Evolutionary conservation across 1,140 invertebrate species (phyloP).

Genomic region (Penaeus chinensis): DNA sequence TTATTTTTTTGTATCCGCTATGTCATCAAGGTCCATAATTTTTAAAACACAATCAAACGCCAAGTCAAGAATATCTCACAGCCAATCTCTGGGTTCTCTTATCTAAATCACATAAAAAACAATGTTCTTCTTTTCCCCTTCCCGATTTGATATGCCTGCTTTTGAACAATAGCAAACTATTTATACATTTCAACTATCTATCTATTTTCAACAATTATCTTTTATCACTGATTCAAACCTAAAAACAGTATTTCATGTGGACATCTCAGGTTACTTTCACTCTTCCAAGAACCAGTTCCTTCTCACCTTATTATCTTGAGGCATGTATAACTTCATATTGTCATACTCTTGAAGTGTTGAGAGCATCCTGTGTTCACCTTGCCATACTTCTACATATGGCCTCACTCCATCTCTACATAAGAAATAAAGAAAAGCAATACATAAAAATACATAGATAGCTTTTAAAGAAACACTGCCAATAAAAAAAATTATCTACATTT

Average conservation of each 20-base stretch:
- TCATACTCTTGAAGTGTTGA: conserved; percentile 90
- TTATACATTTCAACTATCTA: no score
- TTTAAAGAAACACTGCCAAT: neutral
- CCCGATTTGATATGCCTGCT: neutral
- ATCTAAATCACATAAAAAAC: no score
- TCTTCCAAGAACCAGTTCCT: neutral
- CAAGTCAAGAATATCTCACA: no score
- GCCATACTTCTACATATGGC: conserved; percentile 92
- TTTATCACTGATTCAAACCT: neutral
- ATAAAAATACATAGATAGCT: neutral
- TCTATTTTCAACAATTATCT: no score
- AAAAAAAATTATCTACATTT: no score
- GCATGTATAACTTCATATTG: conserved; percentile 75
- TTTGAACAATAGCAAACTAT: no score
- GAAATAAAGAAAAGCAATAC: conserved; percentile 59
- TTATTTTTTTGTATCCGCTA: no score
- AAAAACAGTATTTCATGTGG: neutral
- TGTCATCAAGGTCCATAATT: no score
- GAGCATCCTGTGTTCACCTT: conserved; percentile 85
- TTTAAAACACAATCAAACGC: no score
- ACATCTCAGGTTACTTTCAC: neutral
- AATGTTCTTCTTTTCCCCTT: neutral
- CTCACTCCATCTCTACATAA: conserved; percentile 87
- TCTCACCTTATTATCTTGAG: conserved; percentile 52
- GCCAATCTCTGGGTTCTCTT: no score